These are phyloP conservation scores for Oreochromis grahami DNA, from an alignment of 2,797 vertebrate genomes.

Conservation along the genomic window DNA sequence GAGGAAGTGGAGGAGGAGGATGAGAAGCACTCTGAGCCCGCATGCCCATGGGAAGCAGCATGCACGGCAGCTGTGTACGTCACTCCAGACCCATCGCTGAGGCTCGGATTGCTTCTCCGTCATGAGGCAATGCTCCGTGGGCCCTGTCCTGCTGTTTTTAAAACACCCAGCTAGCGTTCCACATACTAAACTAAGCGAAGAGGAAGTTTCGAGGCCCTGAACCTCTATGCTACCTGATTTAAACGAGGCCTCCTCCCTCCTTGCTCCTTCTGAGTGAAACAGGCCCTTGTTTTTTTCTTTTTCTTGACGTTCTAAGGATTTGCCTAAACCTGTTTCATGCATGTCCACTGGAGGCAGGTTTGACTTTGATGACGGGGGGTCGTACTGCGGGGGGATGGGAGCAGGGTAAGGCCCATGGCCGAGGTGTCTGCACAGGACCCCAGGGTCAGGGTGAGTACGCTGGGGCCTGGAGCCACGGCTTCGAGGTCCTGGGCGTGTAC, in stretches of 20 bases:
- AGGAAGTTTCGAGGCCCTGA: conserved; percentile 39
- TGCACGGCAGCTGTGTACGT: conserved; percentile 67
- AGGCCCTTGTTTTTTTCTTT: conserved; percentile 58
- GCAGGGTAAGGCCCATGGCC: conserved; percentile 97
- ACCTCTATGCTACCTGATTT: conserved; percentile 48
- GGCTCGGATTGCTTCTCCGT: conserved; percentile 37
- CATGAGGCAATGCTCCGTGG: conserved; percentile 24
- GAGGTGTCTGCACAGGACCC: conserved; percentile 96
- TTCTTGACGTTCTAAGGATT: conserved; percentile 80
- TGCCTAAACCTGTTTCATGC: conserved; percentile 97
- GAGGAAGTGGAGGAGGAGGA: conserved; percentile 62
- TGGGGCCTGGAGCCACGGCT: conserved; percentile 96
- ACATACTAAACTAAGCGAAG: conserved; percentile 10
- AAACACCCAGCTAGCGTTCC: conserved; percentile 14
- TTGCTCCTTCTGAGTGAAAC: conserved; percentile 45
- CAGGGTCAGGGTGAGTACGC: conserved; percentile 98
- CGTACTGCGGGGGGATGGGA: conserved; percentile 99
- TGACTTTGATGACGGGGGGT: conserved; percentile 99
- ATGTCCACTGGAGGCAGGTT: conserved; percentile 99
- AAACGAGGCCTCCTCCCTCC: conserved; percentile 46
- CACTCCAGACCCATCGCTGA: conserved; percentile 43
- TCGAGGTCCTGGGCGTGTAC: conserved; percentile 96
- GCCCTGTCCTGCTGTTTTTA: conserved; percentile 5
- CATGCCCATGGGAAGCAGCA: conserved; percentile 82
- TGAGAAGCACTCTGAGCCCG: conserved; percentile 65